These are phyloP conservation scores for Bombus sylvicola DNA, from an alignment of 1,140 invertebrate genomes.

Conservation along the genomic window DNA sequence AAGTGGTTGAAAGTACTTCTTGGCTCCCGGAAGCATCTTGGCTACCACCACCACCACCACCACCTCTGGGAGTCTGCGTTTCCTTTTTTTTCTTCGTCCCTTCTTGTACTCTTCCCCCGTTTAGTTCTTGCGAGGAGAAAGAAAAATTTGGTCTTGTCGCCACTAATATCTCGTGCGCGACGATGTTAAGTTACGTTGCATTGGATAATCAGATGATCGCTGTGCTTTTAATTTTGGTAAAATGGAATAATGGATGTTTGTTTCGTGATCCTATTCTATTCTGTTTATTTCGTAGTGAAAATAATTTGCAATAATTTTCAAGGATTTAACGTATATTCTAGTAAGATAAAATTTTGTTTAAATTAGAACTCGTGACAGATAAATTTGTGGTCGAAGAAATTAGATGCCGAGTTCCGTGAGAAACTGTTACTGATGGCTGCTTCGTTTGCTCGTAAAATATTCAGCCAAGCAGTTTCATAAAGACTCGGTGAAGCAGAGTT, in stretches of 20 bases:
- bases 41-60: slow-evolving; percentile 41
- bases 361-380: neutral
- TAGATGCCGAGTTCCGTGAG: neutral
- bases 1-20: slow-evolving; percentile 78
- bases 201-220: neutral
- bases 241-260: neutral
- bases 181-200: neutral
- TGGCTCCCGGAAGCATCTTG: slow-evolving; percentile 70
- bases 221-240: neutral
- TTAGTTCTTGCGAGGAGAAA: neutral
- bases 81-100: slow-evolving; percentile 39
- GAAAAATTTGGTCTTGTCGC: neutral
- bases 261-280: neutral
- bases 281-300: too few relatives aligned
- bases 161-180: neutral
- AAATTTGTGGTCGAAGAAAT: neutral
- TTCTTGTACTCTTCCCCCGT: neutral
- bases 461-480: neutral
- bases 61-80: slow-evolving; percentile 15
- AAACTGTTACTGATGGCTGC: neutral
- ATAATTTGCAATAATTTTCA: neutral
- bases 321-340: neutral
- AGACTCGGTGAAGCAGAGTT: neutral
- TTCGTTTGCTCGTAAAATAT: neutral
- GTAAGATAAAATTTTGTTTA: neutral